phyloP scores from a whole-genome alignment of 2,888 invertebrate genomes.

The Caenorhabditis sinica region DNA sequence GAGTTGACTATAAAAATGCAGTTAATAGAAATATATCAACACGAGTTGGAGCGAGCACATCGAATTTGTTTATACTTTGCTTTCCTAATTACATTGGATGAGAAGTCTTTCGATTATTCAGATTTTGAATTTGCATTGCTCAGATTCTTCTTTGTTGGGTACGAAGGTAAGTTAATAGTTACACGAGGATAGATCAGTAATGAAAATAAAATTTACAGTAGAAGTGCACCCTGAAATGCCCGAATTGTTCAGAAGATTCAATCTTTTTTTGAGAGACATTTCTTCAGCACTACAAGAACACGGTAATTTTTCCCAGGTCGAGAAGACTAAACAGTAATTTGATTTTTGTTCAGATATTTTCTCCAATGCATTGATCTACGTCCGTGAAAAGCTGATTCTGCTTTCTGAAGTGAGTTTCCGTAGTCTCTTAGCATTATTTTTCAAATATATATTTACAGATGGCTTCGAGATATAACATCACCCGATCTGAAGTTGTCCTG shows the following conservation, averaged over 20 bases:
- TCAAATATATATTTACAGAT: no score
- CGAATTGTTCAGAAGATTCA: neutral
- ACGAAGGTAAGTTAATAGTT: conserved; percentile 1
- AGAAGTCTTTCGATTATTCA: neutral
- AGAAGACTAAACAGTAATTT: no score
- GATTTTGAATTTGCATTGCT: conserved; percentile 18
- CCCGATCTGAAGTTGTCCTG: neutral
- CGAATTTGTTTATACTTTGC: neutral
- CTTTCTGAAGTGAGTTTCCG: neutral
- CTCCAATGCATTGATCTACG: neutral
- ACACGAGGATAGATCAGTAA: no score
- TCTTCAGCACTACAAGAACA: neutral
- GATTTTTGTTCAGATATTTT: conserved; percentile 3
- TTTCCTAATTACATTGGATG: conserved; percentile 4
- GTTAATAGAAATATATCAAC: neutral
- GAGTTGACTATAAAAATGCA: conserved; percentile 12
- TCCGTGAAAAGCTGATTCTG: neutral
- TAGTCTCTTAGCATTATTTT: no score
- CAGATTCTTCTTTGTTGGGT: neutral
- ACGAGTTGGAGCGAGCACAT: neutral
- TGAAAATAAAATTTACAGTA: neutral
- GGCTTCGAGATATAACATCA: neutral
- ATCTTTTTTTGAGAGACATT: neutral
- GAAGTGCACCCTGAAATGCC: neutral
- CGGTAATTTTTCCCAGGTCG: conserved; percentile 5